Base-by-base conservation (phyloP, 2,888 invertebrate species). In the Diarsia dahlii region DNA sequence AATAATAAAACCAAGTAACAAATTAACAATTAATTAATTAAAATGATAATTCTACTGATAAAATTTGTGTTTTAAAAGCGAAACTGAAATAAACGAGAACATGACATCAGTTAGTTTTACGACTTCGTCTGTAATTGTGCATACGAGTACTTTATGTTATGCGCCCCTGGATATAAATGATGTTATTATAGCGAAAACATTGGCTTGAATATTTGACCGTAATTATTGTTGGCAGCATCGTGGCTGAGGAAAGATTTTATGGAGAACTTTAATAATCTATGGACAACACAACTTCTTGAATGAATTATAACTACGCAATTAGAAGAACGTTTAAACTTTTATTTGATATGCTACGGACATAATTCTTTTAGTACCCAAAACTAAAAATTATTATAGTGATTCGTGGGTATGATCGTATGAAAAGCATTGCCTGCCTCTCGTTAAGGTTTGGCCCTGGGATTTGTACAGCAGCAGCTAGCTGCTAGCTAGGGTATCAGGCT, bases 201-300 rank as follows among this genome's bases (percentile, higher is more conserved):
- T 69, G 83, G 52, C 82, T 77, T 48, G 83, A 64, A 82, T 77
- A 82, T 67, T 77, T 64, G 78, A 58, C 50, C 63, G 78, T 77
- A 56, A 78, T 84, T 72, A 72, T 72, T 68, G 67, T 80, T 84
- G 84, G 84, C 84, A 80, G 58, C 84, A n/a, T 34, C 52, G 12
- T 20, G 34, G 64, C 39, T 64, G 67, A n/a, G 20, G 58, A 84
- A 18, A 60, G 67, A 84, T 84, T 62, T 80, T 73, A 84, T 84
- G 28, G 28, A 56, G 10, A 66, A 56, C 39, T 20, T 23, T 6
- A 48, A 56, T 62, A 66, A 18, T 48, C 3, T 52, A 48, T 23
- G 15, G 28, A 39, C 58, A 81, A n/a, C 58, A 54, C 62, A 66
- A 45, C 13, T 62, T 52, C 28, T 60, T 28, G 34, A 63, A 39